phyloP scores from a whole-genome alignment of 23 tunicate species.

The Halocynthia roretzi region DNA sequence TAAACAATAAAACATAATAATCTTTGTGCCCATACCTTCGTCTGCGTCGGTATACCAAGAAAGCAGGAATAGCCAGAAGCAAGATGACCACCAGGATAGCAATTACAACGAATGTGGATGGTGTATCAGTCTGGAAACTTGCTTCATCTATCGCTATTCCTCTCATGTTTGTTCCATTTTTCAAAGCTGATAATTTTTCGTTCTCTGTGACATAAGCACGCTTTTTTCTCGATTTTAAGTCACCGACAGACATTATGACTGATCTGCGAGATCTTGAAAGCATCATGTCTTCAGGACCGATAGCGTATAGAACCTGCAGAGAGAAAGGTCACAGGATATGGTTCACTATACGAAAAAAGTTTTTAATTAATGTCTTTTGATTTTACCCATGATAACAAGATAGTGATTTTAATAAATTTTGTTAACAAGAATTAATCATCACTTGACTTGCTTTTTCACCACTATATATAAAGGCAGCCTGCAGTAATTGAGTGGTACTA shows the following conservation, averaged over 20 bases:
- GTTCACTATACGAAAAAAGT: too few species aligned
- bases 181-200: background rate
- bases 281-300: conserved; percentile 54
- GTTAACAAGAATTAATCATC: too few species aligned
- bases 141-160: conserved; percentile 39
- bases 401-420: too few species aligned
- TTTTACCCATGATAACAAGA: too few species aligned
- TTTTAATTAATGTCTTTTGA: too few species aligned
- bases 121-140: conserved; percentile 7
- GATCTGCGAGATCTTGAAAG: conserved; percentile 53
- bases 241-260: conserved; percentile 21
- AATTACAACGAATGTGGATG: conserved; percentile 10
- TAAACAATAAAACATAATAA: background rate
- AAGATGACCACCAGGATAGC: conserved; percentile 20
- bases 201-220: conserved; percentile 13
- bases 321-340: background rate
- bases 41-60: conserved; percentile 13
- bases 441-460: too few species aligned
- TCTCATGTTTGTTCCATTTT: conserved; percentile 86
- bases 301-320: conserved; percentile 69
- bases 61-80: background rate
- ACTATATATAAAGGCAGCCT: too few species aligned
- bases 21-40: background rate
- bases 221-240: conserved; percentile 13
- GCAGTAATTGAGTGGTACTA: background rate